A percentile compares a stretch with the other conserved stretches of the same genome.
phyloP scores from a whole-genome alignment of 2,888 invertebrate species.

The Zygothrica quintamaculata region DNA sequence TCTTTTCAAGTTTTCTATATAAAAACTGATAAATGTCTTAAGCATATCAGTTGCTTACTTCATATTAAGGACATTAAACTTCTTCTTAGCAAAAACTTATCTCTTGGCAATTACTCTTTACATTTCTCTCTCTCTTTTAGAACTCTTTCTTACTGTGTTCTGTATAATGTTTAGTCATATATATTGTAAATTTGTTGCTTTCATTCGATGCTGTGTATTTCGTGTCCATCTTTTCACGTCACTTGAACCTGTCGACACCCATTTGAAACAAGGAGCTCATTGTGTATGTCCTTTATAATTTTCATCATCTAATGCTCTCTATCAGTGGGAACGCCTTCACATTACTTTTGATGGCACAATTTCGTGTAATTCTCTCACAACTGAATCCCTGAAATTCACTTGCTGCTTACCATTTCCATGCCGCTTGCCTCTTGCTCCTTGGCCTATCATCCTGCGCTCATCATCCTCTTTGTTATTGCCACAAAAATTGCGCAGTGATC shows the following conservation, averaged over 20 bases:
- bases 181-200: not conserved
- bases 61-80: too few species aligned
- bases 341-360: conserved; percentile 78
- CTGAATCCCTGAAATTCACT: not conserved
- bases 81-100: not conserved
- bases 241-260: conserved; percentile 28
- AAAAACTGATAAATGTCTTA: too few species aligned
- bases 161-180: too few species aligned
- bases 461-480: too few species aligned
- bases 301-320: conserved; percentile 37
- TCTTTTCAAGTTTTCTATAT: too few species aligned
- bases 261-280: conserved; percentile 32
- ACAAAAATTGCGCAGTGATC: conserved; percentile 72
- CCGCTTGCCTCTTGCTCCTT: too few species aligned
- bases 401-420: too few species aligned
- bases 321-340: conserved; percentile 30
- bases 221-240: conserved; percentile 15
- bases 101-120: not conserved
- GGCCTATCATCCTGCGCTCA: too few species aligned
- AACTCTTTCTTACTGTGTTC: not conserved
- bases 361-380: conserved; percentile 47
- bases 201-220: not conserved
- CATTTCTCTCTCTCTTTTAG: too few species aligned
- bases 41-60: too few species aligned
- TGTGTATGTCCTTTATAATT: conserved; percentile 44